These are phyloP conservation scores for Microtus ochrogaster DNA, from an alignment of 2,113 vertebrate genomes.

Conservation along the genomic window DNA sequence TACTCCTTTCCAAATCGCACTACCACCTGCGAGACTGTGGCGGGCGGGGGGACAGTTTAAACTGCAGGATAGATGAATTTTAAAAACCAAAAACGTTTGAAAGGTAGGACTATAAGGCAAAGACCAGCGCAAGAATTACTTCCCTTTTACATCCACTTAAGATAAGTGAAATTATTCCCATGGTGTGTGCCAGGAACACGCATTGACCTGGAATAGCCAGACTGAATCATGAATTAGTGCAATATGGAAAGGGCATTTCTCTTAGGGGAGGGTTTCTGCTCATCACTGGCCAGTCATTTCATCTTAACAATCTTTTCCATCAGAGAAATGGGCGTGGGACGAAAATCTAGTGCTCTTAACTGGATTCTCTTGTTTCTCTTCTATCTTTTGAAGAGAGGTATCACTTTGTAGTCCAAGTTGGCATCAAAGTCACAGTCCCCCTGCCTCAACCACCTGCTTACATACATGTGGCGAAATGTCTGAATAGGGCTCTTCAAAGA, in stretches of 20 bases:
- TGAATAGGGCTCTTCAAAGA: background rate
- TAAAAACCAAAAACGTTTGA: background rate
- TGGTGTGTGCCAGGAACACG: background rate
- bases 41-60: background rate
- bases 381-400: background rate
- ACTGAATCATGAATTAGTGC: background rate
- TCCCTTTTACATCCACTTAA: background rate
- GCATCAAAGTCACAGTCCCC: background rate
- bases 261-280: background rate
- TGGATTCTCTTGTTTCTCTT: background rate
- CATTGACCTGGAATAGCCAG: background rate
- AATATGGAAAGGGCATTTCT: background rate
- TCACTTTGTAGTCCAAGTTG: background rate
- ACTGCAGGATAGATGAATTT: background rate
- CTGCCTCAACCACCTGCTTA: background rate
- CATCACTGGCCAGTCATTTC: background rate
- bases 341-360: background rate
- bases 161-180: background rate
- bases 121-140: background rate
- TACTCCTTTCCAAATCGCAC: background rate
- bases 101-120: background rate
- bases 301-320: background rate
- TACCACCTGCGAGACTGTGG: background rate
- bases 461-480: no score
- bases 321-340: background rate